Evolutionary conservation across 2,797 vertebrate genomes (phyloP).

Genomic region (Masticophis lateralis): DNA sequence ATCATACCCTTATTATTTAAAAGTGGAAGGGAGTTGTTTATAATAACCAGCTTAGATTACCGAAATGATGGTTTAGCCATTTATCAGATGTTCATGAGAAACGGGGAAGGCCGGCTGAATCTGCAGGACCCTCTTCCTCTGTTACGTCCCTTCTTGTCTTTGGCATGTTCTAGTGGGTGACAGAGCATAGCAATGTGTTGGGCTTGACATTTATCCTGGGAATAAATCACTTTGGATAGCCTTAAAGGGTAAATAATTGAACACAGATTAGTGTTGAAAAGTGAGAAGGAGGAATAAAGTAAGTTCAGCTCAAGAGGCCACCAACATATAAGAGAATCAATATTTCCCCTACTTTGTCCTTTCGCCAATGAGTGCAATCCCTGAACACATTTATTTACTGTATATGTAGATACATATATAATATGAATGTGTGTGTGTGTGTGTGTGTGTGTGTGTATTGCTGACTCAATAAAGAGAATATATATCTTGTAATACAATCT

Average conservation of each 20-base stretch:
- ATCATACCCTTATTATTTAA: conserved; percentile 51
- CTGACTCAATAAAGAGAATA: conserved; percentile 33
- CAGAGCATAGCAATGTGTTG: conserved; percentile 57
- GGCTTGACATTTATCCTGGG: conserved; percentile 66
- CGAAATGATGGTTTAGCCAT: conserved; percentile 43
- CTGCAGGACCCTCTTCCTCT: conserved; percentile 4
- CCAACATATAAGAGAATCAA: conserved; percentile 18
- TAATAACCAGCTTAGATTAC: conserved; percentile 60
- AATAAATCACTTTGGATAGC: conserved; percentile 68
- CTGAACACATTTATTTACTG: conserved; percentile 27
- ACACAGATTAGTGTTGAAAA: conserved; percentile 63
- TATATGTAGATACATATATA: not conserved
- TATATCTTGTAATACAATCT: conserved; percentile 33
- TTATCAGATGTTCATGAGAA: conserved; percentile 63
- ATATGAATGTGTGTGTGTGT: not conserved
- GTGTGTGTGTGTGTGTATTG: conserved; percentile 9
- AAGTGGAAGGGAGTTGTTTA: conserved; percentile 64
- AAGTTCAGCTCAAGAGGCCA: conserved; percentile 32
- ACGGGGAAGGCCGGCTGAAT: conserved; percentile 53
- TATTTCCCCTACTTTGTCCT: conserved; percentile 30
- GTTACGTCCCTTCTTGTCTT: not conserved
- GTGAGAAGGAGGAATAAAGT: conserved; percentile 31
- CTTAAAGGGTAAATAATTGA: conserved; percentile 65
- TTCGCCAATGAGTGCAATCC: conserved; percentile 36
- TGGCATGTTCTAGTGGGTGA: conserved; percentile 53